These are phyloP conservation scores for Rhinolophus ferrumequinum DNA, from an alignment of 2,113 vertebrate species.

Conservation along the genomic window DNA sequence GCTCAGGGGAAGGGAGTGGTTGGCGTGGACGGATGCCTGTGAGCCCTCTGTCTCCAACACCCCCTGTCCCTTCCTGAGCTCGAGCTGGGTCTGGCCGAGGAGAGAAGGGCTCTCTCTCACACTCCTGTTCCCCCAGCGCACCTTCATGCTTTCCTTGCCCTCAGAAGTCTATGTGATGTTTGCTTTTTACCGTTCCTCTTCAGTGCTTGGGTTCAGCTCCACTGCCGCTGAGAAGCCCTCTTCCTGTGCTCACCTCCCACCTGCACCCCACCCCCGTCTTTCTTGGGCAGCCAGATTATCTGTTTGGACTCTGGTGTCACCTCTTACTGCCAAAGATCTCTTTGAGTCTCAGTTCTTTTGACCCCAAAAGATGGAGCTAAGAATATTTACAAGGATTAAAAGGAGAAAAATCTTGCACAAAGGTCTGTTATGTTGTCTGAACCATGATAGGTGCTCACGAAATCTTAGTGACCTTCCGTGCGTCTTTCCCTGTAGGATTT, in stretches of 20 bases:
- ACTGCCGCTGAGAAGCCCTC: not conserved
- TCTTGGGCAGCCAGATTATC: not conserved
- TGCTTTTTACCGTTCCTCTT: not conserved
- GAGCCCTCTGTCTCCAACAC: fast-evolving
- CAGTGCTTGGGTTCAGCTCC: not conserved
- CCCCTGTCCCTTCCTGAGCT: fast-evolving
- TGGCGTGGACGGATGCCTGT: fast-evolving
- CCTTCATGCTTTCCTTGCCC: not conserved
- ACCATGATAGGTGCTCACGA: not conserved
- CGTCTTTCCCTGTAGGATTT: not conserved
- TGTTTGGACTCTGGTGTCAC: not conserved
- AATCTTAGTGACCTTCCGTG: not conserved
- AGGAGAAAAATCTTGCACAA: not conserved
- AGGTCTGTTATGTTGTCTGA: not conserved
- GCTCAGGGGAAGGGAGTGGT: not conserved
- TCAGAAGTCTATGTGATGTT: not conserved
- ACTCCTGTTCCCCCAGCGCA: not conserved
- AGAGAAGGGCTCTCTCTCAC: not conserved
- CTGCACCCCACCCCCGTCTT: not conserved
- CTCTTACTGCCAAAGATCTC: not conserved
- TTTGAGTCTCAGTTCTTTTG: not conserved
- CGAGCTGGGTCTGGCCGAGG: not conserved
- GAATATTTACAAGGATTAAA: not conserved
- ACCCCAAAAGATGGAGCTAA: not conserved
- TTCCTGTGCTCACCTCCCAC: fast-evolving